Evolutionary conservation across 2,113 vertebrate genomes (phyloP).

Genomic region (Anhinga anhinga): DNA sequence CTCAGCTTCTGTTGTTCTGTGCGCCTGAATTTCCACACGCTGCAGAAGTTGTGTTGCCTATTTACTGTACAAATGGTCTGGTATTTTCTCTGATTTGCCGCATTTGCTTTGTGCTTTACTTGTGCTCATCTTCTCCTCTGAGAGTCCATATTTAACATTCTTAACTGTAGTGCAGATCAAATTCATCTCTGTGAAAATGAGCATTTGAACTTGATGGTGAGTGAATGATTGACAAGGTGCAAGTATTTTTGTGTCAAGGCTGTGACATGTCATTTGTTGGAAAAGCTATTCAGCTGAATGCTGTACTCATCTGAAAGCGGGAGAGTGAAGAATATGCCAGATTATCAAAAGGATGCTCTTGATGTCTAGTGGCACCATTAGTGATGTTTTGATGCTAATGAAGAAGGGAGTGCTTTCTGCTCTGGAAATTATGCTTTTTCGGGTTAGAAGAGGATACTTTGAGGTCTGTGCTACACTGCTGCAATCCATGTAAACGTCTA

Average conservation of each 20-base stretch:
- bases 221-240: slow-evolving; percentile 62
- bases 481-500: neutral
- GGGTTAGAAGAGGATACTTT: slow-evolving; percentile 6
- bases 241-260: slow-evolving; percentile 61
- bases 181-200: slow-evolving; percentile 41
- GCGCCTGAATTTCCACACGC: neutral
- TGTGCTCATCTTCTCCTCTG: neutral
- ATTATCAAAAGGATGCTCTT: slow-evolving; percentile 26
- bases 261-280: slow-evolving; percentile 61
- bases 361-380: slow-evolving; percentile 43
- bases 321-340: slow-evolving; percentile 14
- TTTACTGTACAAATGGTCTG: neutral
- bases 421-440: slow-evolving; percentile 24
- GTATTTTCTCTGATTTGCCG: slow-evolving; percentile 22
- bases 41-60: neutral
- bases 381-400: slow-evolving; percentile 60
- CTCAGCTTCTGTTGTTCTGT: neutral
- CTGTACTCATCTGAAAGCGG: slow-evolving; percentile 27
- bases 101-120: slow-evolving; percentile 3
- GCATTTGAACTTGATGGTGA: slow-evolving; percentile 43
- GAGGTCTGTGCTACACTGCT: neutral
- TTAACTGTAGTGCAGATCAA: slow-evolving; percentile 24
- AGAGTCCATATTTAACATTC: slow-evolving; percentile 11
- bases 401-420: slow-evolving; percentile 30
- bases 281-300: slow-evolving; percentile 47